These are phyloP conservation scores for Cyprinodon variegatus DNA, from an alignment of 2,113 vertebrate genomes.

Conservation along the genomic window DNA sequence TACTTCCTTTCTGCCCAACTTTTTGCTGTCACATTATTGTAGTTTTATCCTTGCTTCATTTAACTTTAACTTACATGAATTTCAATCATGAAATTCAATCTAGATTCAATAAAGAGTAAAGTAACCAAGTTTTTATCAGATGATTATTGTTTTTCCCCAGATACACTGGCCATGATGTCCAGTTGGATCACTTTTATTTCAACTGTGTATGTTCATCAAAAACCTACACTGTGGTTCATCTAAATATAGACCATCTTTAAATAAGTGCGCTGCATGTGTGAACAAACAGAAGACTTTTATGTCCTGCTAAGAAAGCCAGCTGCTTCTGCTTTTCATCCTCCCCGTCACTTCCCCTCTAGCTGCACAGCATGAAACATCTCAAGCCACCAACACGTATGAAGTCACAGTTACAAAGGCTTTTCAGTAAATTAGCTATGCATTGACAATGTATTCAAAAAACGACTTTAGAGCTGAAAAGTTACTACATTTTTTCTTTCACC, in stretches of 20 bases:
- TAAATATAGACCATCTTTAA: constrained; percentile 50
- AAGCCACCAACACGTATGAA: constrained; percentile 25
- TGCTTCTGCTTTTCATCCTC: constrained; percentile 59
- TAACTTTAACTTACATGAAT: background rate
- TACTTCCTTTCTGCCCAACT: constrained; percentile 13
- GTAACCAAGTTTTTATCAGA: background rate
- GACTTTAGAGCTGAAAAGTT: too few species aligned
- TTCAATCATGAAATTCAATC: background rate
- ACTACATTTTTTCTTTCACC: too few species aligned
- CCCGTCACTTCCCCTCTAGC: constrained; percentile 60
- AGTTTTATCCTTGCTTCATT: background rate
- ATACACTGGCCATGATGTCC: constrained; percentile 2
- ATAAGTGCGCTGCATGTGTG: constrained; percentile 36
- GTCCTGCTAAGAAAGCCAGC: constrained; percentile 38
- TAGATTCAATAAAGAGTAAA: background rate
- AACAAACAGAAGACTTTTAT: constrained; percentile 52
- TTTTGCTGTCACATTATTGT: background rate
- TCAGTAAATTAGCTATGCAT: background rate
- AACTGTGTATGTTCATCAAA: constrained; percentile 12
- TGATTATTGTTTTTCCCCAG: background rate
- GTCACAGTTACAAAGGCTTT: background rate
- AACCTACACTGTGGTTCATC: background rate
- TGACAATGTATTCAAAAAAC: background rate
- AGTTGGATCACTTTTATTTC: constrained; percentile 1
- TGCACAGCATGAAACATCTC: constrained; percentile 38